phyloP scores from a whole-genome alignment of 2,888 invertebrate species.

The Ariolimax columbianus region DNA sequence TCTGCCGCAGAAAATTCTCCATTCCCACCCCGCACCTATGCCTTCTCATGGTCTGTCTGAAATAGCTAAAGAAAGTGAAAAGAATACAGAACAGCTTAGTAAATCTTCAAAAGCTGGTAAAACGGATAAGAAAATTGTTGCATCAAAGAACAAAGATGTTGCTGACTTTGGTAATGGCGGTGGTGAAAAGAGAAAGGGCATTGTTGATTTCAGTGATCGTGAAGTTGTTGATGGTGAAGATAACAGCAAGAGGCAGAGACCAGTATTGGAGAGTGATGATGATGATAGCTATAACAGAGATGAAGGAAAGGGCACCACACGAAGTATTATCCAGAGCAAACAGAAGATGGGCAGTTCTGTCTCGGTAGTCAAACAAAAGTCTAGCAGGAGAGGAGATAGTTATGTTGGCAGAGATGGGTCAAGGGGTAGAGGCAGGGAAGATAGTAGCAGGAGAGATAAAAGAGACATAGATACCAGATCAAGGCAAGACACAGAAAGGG shows the following conservation, averaged over 20 bases:
- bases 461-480: conserved; percentile 1
- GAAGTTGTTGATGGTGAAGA: conserved; percentile 34
- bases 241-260: conserved; percentile 28
- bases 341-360: conserved; percentile 42
- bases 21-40: not conserved
- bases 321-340: conserved; percentile 24
- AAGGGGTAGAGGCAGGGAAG: conserved; percentile 26
- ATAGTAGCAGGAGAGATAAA: conserved; percentile 31
- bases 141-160: not conserved
- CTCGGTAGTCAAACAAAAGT: conserved; percentile 24
- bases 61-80: not conserved
- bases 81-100: not conserved
- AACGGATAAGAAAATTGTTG: not conserved
- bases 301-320: not conserved
- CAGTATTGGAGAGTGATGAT: conserved; percentile 41
- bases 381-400: not conserved
- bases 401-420: conserved; percentile 25
- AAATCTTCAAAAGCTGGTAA: not conserved
- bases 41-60: not conserved
- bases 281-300: conserved; percentile 12
- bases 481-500: conserved; percentile 10
- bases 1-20: not conserved
- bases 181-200: not conserved
- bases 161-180: not conserved
- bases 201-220: conserved; percentile 1